These are phyloP conservation scores for Psittacula derbiana DNA, from an alignment of 2,797 vertebrate genomes.

Conservation along the genomic window DNA sequence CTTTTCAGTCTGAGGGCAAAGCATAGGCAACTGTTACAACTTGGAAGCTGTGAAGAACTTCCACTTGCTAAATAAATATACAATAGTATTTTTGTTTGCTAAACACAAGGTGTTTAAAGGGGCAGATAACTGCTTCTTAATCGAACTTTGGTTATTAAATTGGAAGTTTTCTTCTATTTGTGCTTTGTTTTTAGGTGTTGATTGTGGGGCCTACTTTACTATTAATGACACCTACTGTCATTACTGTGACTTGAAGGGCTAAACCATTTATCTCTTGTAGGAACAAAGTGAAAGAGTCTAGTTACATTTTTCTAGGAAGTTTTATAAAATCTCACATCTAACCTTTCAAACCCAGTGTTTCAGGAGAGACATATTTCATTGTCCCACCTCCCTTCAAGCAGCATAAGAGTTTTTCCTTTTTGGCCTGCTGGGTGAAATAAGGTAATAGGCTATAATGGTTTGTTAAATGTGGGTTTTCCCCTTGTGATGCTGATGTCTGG, in stretches of 20 bases:
- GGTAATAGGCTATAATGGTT: background rate
- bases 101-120: background rate
- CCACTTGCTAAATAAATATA: background rate
- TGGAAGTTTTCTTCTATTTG: background rate
- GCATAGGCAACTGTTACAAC: background rate
- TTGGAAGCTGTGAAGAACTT: background rate
- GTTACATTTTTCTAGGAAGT: background rate
- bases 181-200: background rate
- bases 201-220: background rate
- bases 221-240: rapidly evolving
- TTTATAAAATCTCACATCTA: background rate
- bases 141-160: background rate
- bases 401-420: background rate
- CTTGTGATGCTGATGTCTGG: background rate
- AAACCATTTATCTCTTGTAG: background rate
- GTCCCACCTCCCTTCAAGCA: background rate
- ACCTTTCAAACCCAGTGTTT: background rate
- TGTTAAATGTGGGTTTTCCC: background rate
- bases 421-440: background rate
- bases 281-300: background rate
- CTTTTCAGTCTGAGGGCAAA: background rate
- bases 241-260: background rate
- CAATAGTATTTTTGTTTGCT: background rate
- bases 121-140: background rate
- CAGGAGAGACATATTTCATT: background rate